These are phyloP conservation scores for Microcebus griseorufus DNA, from an alignment of 2,113 vertebrate species.

Conservation along the genomic window DNA sequence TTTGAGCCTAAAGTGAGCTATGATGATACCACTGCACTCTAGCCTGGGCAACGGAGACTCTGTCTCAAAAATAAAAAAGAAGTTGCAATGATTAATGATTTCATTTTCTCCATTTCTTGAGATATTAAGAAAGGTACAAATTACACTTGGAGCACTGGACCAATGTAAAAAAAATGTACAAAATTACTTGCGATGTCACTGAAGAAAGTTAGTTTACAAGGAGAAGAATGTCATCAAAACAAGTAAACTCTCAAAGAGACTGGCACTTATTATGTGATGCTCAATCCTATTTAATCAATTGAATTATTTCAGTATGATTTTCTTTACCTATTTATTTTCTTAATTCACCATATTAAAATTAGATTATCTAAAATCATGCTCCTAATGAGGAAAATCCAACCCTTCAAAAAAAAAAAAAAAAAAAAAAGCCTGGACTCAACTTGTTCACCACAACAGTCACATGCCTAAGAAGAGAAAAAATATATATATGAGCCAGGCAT, in stretches of 20 bases:
- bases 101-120: not conserved
- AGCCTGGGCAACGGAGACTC: too few relatives aligned
- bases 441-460: not conserved
- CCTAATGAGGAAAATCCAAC: not conserved
- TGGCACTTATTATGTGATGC: not conserved
- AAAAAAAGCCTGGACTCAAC: not conserved
- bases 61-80: not conserved
- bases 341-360: conserved; percentile 25
- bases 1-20: too few relatives aligned
- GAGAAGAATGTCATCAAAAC: not conserved
- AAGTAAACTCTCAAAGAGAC: not conserved
- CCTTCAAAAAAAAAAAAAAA: not conserved
- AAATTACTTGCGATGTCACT: not conserved
- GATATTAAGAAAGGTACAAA: conserved; percentile 6
- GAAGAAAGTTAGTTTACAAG: not conserved
- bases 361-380: conserved; percentile 22
- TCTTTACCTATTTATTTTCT: conserved; percentile 21
- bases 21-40: too few relatives aligned
- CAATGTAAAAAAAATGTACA: conserved; percentile 6
- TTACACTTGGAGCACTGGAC: not conserved
- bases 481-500: too few relatives aligned
- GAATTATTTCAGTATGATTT: not conserved
- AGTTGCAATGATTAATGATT: not conserved
- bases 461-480: not conserved
- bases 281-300: not conserved